Base-by-base conservation (phyloP, 2,113 vertebrate species). In the Seriola quinqueradiata region DNA sequence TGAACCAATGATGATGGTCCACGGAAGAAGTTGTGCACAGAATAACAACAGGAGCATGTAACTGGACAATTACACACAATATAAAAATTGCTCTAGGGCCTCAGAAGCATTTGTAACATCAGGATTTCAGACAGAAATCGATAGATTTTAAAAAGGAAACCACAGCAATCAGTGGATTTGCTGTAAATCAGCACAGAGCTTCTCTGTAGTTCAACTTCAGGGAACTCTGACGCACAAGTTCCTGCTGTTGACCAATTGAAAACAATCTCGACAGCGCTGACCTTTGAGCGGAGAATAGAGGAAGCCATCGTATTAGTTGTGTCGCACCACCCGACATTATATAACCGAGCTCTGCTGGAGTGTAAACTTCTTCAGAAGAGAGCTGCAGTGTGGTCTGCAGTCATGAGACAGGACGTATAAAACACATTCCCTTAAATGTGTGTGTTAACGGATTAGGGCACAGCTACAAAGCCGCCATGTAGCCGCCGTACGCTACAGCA, bases 281-380 rank as follows among this genome's bases (percentile, higher is more conserved):
- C 81, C 67, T 90, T 86, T 82, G 7, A 60, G 50, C 6, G n/a
- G 32, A n/a, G 67, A 58, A 40, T 2, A 14, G 63, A 67, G 44
- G 34, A 54, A 65, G 23, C n/a, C 8, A 54, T 50, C 8, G 13
- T 50, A 46, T 70, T 36, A 55, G 14, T 28, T 23, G 28, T 48
- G n/a, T 36, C 34, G 40, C n/a, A 7, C 28, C 13, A 16, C 9
- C 14, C 17, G 4, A 32, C 14, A 21, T 81, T 5, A 61, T 28
- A 10, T 50, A 48, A 63, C 4, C 34, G 12, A 0, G 61, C 44
- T 67, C 36, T 19, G 46, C 67, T 72, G 71, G 17, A 75, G 72
- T 4, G 12, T 36, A 25, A 38, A 63, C 21, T 14, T 60, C 52
- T 58, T 21, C 38, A 69, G 57, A 44, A 61, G 46, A 40, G 54